Conservation (phyloP, 2,113 vertebrate genomes). For the Pleuronectes platessa region DNA sequence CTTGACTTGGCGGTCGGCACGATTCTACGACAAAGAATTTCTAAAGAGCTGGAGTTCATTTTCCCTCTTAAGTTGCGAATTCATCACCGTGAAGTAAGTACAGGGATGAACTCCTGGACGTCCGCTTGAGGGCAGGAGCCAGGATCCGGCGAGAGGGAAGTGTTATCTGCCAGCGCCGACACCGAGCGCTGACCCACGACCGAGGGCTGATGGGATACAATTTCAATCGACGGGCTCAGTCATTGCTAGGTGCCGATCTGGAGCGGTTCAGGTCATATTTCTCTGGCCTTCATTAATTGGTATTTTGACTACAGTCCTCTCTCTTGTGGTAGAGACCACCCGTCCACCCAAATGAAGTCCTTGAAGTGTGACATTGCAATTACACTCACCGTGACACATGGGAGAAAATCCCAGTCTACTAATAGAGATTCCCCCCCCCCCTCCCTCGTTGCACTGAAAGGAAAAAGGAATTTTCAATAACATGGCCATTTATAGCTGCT, state of each 20-base stretch:
- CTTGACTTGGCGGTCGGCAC: slow-evolving; percentile 29
- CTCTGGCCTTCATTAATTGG: slow-evolving; percentile 80
- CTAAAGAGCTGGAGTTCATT: slow-evolving; percentile 56
- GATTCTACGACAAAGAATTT: slow-evolving; percentile 45
- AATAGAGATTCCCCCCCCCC: slow-evolving; percentile 71
- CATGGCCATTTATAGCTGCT: slow-evolving; percentile 67
- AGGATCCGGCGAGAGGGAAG: slow-evolving; percentile 19
- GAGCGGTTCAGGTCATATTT: slow-evolving; percentile 73
- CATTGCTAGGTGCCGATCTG: slow-evolving; percentile 70
- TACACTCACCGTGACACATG: slow-evolving; percentile 78
- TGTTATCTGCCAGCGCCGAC: slow-evolving; percentile 72
- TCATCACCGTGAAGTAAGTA: slow-evolving; percentile 47
- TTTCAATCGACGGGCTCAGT: slow-evolving; percentile 75
- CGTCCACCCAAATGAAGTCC: slow-evolving; percentile 76
- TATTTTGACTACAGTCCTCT: slow-evolving; percentile 80
- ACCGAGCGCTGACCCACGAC: slow-evolving; percentile 73
- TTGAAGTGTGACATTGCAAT: slow-evolving; percentile 84
- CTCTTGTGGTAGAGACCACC: slow-evolving; percentile 74
- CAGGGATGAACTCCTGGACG: slow-evolving; percentile 60
- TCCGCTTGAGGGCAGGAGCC: slow-evolving; percentile 66
- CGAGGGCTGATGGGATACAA: slow-evolving; percentile 76
- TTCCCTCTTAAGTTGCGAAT: slow-evolving; percentile 52
- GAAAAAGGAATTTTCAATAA: slow-evolving; percentile 75
- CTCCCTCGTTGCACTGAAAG: slow-evolving; percentile 55
- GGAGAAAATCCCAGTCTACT: slow-evolving; percentile 76